phyloP scores from a whole-genome alignment of 2,797 vertebrate species.

The Parauchenoglanis punctatus region DNA sequence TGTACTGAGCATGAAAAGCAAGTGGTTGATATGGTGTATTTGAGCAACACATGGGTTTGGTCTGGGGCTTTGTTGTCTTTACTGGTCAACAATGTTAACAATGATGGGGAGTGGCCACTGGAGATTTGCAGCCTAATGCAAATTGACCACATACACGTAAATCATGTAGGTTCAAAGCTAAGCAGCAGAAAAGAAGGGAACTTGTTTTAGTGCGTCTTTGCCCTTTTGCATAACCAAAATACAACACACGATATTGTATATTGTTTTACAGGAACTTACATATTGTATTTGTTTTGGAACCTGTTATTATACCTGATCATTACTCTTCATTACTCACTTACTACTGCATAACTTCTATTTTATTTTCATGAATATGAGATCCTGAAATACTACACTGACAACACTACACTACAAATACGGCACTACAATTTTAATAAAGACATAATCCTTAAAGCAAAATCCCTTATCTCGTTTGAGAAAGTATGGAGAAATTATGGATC shows the following conservation, averaged over 20 bases:
- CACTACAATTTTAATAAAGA: not conserved
- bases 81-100: slow-evolving; percentile 30
- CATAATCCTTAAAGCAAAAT: not conserved
- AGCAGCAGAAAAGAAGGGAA: slow-evolving; percentile 1
- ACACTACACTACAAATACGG: too few relatives aligned
- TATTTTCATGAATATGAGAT: not conserved
- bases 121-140: slow-evolving; percentile 29
- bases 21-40: slow-evolving; percentile 59
- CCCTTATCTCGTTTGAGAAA: not conserved
- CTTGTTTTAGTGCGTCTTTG: not conserved
- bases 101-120: not conserved
- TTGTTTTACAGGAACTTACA: not conserved
- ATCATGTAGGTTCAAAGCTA: slow-evolving; percentile 13
- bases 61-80: slow-evolving; percentile 37
- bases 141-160: slow-evolving; percentile 17
- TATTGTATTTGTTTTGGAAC: not conserved
- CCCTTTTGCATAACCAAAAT: slow-evolving; percentile 20
- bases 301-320: not conserved
- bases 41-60: slow-evolving; percentile 44
- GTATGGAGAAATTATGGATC: not conserved
- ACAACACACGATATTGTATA: not conserved
- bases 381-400: not conserved
- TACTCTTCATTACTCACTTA: not conserved
- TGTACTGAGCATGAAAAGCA: slow-evolving; percentile 26
- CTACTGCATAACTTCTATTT: not conserved